These are phyloP conservation scores for Drosophila suzukii DNA, from an alignment of 1,140 invertebrate genomes.

Conservation along the genomic window DNA sequence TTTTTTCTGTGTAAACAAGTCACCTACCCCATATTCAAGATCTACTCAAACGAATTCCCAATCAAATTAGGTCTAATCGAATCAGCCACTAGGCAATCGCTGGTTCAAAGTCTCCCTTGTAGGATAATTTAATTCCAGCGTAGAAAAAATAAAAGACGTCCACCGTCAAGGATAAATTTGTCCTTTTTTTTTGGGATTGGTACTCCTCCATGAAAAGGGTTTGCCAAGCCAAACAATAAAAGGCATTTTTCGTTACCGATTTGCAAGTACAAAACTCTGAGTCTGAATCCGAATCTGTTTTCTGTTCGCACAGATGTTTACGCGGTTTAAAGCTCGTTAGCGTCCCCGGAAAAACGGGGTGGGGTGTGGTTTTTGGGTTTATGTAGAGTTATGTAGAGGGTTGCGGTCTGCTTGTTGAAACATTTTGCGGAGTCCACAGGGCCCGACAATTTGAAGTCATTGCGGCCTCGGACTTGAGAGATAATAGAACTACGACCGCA, in stretches of 20 bases:
- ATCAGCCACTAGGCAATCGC: slow-evolving; percentile 35
- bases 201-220: slow-evolving; percentile 23
- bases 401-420: slow-evolving; percentile 46
- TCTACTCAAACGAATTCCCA: slow-evolving; percentile 43
- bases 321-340: slow-evolving; percentile 73
- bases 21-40: slow-evolving; percentile 7
- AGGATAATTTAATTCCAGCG: slow-evolving; percentile 21
- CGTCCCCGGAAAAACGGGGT: slow-evolving; percentile 9
- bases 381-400: slow-evolving; percentile 5
- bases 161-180: slow-evolving; percentile 21
- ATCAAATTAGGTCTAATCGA: slow-evolving; percentile 48
- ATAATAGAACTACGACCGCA: slow-evolving; percentile 71
- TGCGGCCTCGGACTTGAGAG: slow-evolving; percentile 58
- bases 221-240: slow-evolving; percentile 31
- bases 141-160: slow-evolving; percentile 22
- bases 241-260: slow-evolving; percentile 30
- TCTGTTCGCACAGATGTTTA: slow-evolving; percentile 71
- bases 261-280: neutral
- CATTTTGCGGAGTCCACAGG: slow-evolving; percentile 43
- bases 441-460: slow-evolving; percentile 57
- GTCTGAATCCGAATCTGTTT: slow-evolving; percentile 42
- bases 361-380: slow-evolving; percentile 11
- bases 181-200: slow-evolving; percentile 16
- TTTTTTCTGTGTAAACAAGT: neutral
- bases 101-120: slow-evolving; percentile 8